Base-by-base conservation (phyloP, 2,113 vertebrate species). In the Salvator merianae region DNA sequence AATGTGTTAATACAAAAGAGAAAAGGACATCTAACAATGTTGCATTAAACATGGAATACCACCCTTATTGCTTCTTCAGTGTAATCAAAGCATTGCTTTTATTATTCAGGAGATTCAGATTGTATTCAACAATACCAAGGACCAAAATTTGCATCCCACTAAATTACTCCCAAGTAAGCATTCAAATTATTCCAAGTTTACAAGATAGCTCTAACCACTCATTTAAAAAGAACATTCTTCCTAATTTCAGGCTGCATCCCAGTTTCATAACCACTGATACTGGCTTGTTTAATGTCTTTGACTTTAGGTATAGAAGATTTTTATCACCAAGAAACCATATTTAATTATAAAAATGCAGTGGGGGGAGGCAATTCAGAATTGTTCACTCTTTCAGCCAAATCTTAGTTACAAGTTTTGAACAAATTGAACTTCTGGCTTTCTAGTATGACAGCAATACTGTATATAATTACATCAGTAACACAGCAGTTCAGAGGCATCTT, bases 31-130 rank as follows among this genome's bases (percentile, higher is more conserved):
- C 82, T 88, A 50, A 91, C 82, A 93, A 83, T 88, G 89, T 87
- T 89, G 85, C 90, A 92, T 94, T 94, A 95, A 95, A 94, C 84
- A 93, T 90, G 90, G 86, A 95, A 88, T 20, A 88, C 59, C 79
- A 84, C 86, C 83, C 89, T 92, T 89, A 93, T 89, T 85, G 90
- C 82, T 77, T 92, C 84, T 74, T 89, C 84, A 76, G 63, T 84
- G 92, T 89, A 93, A 93, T 93, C 89, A 94, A 93, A 91, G 91
- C 62, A 91, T 73, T 81, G 30, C 82, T 88, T 82, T 24, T 82
- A 66, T 83, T 87, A 88, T 88, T 66, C 3, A 68, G 74, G 86
- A 53, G 62, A 88, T 43, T 80, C 28, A 62, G 20, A 63, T 0
- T 71, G 26, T 13, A 81, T 47, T 36, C n/a, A 76, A 59, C 85